Conservation (phyloP, 1,140 invertebrate genomes). For the Dufourea novaeangliae region DNA sequence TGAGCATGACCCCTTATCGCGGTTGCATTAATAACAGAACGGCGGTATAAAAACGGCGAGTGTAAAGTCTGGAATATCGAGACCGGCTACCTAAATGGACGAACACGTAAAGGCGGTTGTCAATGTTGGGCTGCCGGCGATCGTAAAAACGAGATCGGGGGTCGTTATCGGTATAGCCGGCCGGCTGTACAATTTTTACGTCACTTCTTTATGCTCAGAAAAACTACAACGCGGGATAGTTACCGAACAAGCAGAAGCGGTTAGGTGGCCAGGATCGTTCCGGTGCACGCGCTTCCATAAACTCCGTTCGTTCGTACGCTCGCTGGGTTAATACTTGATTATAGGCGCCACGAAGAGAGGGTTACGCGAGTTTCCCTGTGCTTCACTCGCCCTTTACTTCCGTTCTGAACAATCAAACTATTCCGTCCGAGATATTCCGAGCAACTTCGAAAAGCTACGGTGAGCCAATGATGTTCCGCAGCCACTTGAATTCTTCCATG, state of each 20-base stretch:
- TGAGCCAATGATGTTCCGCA: background rate
- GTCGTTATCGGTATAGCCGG: slow-evolving; percentile 20
- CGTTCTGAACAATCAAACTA: slow-evolving; percentile 19
- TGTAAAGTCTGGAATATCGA: background rate
- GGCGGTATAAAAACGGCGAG: background rate
- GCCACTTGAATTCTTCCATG: background rate
- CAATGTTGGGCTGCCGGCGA: background rate
- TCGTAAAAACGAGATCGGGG: slow-evolving; percentile 24
- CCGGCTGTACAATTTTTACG: slow-evolving; percentile 22
- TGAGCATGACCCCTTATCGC: background rate
- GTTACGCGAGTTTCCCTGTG: slow-evolving; percentile 11
- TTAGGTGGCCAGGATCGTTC: background rate
- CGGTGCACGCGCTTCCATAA: slow-evolving; percentile 30
- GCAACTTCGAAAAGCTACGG: background rate
- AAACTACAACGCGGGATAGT: slow-evolving; percentile 1
- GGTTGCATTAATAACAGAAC: slow-evolving; percentile 15
- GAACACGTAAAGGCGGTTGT: slow-evolving; percentile 9
- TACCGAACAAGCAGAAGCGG: slow-evolving; percentile 18
- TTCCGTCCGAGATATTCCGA: background rate
- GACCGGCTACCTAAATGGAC: background rate
- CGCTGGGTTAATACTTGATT: slow-evolving; percentile 26
- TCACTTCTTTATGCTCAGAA: slow-evolving; percentile 15
- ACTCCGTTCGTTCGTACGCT: slow-evolving; percentile 9
- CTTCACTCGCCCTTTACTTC: slow-evolving; percentile 5
- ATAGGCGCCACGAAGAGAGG: background rate